phyloP scores from a whole-genome alignment of 2,113 vertebrate genomes.

The Gopherus flavomarginatus region DNA sequence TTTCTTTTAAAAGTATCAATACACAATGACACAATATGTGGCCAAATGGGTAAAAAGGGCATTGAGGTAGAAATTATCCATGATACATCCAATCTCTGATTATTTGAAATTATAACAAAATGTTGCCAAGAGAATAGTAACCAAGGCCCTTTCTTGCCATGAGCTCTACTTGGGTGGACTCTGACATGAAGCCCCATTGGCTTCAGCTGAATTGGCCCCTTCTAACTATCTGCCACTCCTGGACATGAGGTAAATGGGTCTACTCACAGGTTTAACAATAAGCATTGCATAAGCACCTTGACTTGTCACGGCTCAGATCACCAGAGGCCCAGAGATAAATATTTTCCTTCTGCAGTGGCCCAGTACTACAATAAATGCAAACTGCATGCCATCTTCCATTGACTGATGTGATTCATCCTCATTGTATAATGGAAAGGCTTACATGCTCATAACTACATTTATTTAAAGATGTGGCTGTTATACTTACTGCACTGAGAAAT shows the following conservation, averaged over 20 bases:
- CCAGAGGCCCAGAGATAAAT: background rate
- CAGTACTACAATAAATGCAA: background rate
- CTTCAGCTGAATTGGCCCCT: background rate
- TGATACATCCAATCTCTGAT: too few species aligned
- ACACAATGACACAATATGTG: background rate
- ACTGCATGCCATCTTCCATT: background rate
- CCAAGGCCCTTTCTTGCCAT: background rate
- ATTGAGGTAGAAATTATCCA: background rate
- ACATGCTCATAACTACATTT: conserved; percentile 42
- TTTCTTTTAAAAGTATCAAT: conserved; percentile 32
- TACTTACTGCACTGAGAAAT: conserved; percentile 58
- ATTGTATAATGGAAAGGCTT: conserved; percentile 35
- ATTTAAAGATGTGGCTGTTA: conserved; percentile 43
- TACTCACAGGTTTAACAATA: background rate
- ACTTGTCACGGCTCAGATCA: conserved; percentile 1
- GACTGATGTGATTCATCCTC: conserved; percentile 1
- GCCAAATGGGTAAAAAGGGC: background rate
- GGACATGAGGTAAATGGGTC: fast-evolving
- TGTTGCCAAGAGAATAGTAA: background rate
- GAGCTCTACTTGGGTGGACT: background rate
- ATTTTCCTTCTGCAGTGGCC: background rate
- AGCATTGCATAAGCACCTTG: background rate
- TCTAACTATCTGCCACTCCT: background rate
- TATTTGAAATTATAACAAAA: background rate
- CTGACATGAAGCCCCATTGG: background rate